These are phyloP conservation scores for Chromis chromis DNA, from an alignment of 2,797 vertebrate genomes.

Conservation along the genomic window DNA sequence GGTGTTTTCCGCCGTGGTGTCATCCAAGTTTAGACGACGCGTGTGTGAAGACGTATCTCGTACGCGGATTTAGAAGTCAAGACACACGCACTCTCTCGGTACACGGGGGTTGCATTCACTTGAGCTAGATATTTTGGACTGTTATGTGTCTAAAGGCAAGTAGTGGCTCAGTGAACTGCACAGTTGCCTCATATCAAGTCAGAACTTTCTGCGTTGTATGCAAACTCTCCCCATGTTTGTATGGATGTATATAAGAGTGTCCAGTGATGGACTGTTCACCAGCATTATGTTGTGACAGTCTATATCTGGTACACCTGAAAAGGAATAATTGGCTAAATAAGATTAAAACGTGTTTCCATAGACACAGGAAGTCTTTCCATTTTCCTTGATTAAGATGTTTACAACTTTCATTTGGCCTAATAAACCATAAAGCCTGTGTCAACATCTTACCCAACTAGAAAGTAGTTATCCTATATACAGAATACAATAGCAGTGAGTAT, in stretches of 20 bases:
- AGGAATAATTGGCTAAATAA: slow-evolving; percentile 25
- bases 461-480: slow-evolving; percentile 8
- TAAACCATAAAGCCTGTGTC: slow-evolving; percentile 31
- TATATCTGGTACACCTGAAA: background rate
- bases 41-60: slow-evolving; percentile 2
- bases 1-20: slow-evolving; percentile 39
- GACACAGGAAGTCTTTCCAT: slow-evolving; percentile 15
- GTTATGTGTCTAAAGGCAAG: background rate
- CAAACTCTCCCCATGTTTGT: background rate
- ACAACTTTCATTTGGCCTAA: slow-evolving; percentile 33
- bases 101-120: background rate
- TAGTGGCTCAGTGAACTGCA: background rate
- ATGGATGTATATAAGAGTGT: background rate
- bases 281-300: slow-evolving; percentile 3
- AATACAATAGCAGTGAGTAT: too few species aligned
- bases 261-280: slow-evolving; percentile 3
- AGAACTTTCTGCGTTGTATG: background rate
- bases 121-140: background rate
- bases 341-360: slow-evolving; percentile 12
- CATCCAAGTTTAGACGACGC: slow-evolving; percentile 41
- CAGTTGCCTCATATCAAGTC: background rate
- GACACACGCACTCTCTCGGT: background rate
- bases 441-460: slow-evolving; percentile 15
- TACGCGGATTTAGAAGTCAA: background rate
- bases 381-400: slow-evolving; percentile 41